Evolutionary conservation across 2,888 invertebrate genomes (phyloP), one percentile per base, ranked within the genome.

Genomic region (Lepidochitona cinerea): DNA sequence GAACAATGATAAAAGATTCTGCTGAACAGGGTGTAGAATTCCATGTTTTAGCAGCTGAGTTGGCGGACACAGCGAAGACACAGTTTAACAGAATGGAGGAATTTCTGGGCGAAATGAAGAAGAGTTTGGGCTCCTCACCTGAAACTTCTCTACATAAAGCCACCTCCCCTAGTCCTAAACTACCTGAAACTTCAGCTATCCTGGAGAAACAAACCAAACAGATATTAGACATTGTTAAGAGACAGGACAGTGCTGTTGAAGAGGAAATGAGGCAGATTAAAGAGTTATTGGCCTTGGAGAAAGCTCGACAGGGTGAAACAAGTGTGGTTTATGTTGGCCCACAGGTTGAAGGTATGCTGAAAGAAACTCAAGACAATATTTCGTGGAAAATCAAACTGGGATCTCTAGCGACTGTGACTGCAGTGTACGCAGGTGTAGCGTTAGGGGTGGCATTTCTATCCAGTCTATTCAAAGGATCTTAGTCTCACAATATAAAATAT

Each of bases 1-100:
- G 93, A 0, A 92, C 92, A 6, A 92, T 94, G 90, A 93, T 94
- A 87, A 91, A 92, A 65, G 78, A 83, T 29, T 84, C 85, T 36
- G 78, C 83, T 6, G 81, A 79, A 37, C 79, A 75, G 29, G 79
- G 79, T 49, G 76, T 80, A 23, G 78, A 83, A 12, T 77, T 83
- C 37, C 75, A 79, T 49, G 75, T 75, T 23, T 70, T 83, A 29
- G 82, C 80, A 7, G 67, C 73, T 14, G 76, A 83, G 52, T 69
- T 84, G 14, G 75, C 76, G 68, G 68, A 76, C 52, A 73, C 80
- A 9, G 75, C 83, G 3, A 79, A 81, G 49, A 72, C 75, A 29
- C 84, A 84, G 72, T 18, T 71, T 12, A 32, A 59, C 26, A 41
- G 37, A n/a, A 71, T 37, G 14, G 71, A 71, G 64, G 3, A 36